Evolutionary conservation across 2,113 vertebrate genomes (phyloP).

Genomic region (Mastomys coucha): DNA sequence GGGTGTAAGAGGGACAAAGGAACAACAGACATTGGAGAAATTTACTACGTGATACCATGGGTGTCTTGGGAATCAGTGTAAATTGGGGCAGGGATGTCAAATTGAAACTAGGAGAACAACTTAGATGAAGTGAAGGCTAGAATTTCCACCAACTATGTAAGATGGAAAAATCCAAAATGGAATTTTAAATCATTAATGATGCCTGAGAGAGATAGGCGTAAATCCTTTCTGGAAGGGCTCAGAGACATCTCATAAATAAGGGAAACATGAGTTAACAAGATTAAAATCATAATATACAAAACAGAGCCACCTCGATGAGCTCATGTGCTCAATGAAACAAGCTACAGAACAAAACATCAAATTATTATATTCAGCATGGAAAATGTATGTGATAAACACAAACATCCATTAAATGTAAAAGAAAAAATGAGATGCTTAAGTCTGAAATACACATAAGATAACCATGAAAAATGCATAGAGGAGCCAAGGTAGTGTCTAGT

Average conservation of each 20-base stretch:
- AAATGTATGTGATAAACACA: not conserved
- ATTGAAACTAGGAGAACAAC: not conserved
- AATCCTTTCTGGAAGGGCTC: not conserved
- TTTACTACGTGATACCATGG: not conserved
- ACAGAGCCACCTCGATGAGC: not conserved
- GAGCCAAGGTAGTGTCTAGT: not conserved
- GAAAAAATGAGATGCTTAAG: not conserved
- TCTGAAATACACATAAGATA: not conserved
- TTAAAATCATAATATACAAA: not conserved
- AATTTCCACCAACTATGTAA: not conserved
- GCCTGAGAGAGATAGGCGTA: not conserved
- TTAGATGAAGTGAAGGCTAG: not conserved
- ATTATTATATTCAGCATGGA: not conserved
- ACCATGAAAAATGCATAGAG: not conserved
- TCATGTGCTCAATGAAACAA: not conserved
- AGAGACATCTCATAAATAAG: not conserved
- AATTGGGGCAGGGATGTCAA: not conserved
- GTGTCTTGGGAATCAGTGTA: not conserved
- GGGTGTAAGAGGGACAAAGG: not conserved
- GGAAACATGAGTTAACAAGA: not conserved
- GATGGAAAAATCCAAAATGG: not conserved
- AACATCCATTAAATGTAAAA: not conserved
- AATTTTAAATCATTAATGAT: not conserved
- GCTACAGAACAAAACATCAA: conserved; percentile 1
- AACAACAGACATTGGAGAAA: not conserved